Evolutionary conservation across 1,140 invertebrate species (phyloP), one percentile per base, ranked within the genome.

Genomic region (Bombus sibiricus): DNA sequence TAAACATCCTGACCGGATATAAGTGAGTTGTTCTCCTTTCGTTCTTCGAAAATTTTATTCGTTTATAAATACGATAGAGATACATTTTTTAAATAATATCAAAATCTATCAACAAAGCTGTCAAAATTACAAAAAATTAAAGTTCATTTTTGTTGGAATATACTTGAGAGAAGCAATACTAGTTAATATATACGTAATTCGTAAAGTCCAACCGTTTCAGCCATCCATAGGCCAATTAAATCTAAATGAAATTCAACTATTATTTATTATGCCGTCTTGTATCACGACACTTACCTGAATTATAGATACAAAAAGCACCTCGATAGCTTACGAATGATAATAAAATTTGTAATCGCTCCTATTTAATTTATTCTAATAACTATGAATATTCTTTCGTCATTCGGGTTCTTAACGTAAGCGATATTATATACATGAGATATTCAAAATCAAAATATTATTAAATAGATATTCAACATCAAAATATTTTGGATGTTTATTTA

Each of bases 1-100:
- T 98, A 85, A 98, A 98, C 90, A 98, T 98, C 90, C 96, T 98
- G 72, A 98, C 98, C 28, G 98, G 98, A 94, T 98, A 98, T 96
- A 98, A 97, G 97, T 98, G 94, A 97, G 97, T 96, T 41, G 1
- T 53, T 53, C 6, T 53, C 5, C 47, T 8, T 8, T 53, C 18
- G 25, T 28, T 62, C 59, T 62, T 62, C 28, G 59, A 62, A 13
- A 62, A 62, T 28, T 62, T 62, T 62, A 10, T n/a, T n/a, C 59
- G 3, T n/a, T 62, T 62, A 2, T 28, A 62, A n/a, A 68, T 25
- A 37, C 43, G 2, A 34, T 2, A 22, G 28, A 28, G 32, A 34
- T 13, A 80, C 10, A 41, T 39, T 59, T 83, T 43, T 64, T 41
- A 77, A 43, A 78, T 1, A 41, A 28, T 34, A 1, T 37, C 15